Percentiles rank a stretch among this genome's conserved stretches.
phyloP scores from a whole-genome alignment of 2,113 vertebrate species.

The Zosterops borbonicus region DNA sequence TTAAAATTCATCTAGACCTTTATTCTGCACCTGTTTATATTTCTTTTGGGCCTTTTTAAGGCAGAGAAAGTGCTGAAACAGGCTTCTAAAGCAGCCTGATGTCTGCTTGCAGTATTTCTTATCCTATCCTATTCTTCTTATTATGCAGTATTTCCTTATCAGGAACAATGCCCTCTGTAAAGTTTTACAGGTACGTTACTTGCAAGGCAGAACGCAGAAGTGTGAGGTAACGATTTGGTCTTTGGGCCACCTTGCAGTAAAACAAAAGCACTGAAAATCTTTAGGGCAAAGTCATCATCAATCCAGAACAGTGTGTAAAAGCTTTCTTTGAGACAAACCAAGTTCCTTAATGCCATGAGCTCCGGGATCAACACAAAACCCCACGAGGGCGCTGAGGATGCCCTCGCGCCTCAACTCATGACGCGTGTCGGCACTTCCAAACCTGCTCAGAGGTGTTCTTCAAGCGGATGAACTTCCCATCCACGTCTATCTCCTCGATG shows the following conservation, averaged over 20 bases:
- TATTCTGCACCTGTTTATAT: background rate
- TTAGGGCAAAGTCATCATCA: background rate
- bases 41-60: background rate
- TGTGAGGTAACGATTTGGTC: fast-evolving
- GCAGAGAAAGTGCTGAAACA: background rate
- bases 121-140: too few species aligned
- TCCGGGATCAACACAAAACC: background rate
- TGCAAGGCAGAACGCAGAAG: background rate
- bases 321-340: background rate
- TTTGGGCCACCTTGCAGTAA: background rate
- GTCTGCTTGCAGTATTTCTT: background rate
- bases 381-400: fast-evolving
- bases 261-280: background rate
- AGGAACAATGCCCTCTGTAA: background rate
- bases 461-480: slow-evolving; percentile 89
- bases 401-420: fast-evolving
- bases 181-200: background rate
- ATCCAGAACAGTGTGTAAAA: background rate
- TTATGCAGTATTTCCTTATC: background rate
- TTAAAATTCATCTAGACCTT: background rate
- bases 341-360: background rate
- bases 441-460: slow-evolving; percentile 87
- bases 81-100: background rate
- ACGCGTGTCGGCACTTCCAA: background rate
- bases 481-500: slow-evolving; percentile 87